Percentiles rank a stretch among this genome's conserved stretches.
Evolutionary conservation across 2,797 vertebrate species (phyloP).

Genomic region (Coluber constrictor): DNA sequence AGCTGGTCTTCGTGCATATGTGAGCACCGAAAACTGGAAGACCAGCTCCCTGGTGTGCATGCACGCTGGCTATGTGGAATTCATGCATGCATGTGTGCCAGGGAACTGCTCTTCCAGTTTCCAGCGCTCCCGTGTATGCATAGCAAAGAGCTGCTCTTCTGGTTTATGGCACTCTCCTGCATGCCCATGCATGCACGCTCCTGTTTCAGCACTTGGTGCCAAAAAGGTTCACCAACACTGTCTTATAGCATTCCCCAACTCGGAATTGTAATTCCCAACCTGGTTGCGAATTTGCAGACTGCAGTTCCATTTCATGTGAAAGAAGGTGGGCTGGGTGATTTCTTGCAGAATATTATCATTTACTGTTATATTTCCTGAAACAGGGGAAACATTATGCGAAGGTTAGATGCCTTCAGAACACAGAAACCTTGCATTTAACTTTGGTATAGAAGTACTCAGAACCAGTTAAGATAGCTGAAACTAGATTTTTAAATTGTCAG

Average conservation of each 20-base stretch:
- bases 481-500: not conserved
- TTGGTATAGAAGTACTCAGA: not conserved
- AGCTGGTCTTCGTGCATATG: too few relatives aligned
- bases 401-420: not conserved
- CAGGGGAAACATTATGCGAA: not conserved
- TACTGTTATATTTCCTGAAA: constrained; percentile 7
- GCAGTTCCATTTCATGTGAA: not conserved
- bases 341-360: not conserved
- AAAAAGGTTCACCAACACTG: too few relatives aligned
- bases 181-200: too few relatives aligned
- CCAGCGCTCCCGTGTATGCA: fast-evolving
- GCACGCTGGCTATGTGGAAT: too few relatives aligned
- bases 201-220: too few relatives aligned
- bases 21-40: too few relatives aligned
- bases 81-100: too few relatives aligned
- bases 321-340: not conserved
- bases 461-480: not conserved
- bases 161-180: too few relatives aligned
- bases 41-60: too few relatives aligned
- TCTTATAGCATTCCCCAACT: constrained; percentile 20
- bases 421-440: not conserved
- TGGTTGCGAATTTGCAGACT: not conserved
- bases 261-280: not conserved
- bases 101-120: too few relatives aligned
- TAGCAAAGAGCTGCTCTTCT: too few relatives aligned